A percentile compares a stretch with the other conserved stretches of the same genome.
Conservation (phyloP, 2,888 invertebrate species). For the Pseudoips prasinana region DNA sequence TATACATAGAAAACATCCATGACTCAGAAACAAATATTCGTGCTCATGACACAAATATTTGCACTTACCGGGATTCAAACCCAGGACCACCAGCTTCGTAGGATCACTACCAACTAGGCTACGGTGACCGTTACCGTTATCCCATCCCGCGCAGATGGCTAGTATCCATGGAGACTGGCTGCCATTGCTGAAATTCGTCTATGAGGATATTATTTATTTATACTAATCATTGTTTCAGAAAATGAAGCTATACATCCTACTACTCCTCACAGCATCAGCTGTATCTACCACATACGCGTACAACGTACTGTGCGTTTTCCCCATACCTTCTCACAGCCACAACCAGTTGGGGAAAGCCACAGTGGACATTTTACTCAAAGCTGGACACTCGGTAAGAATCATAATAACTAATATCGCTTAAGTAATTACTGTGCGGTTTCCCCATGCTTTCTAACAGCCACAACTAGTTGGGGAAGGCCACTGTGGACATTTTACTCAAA, state of each 20-base stretch:
- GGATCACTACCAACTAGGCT: too few species aligned
- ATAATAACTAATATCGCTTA: not conserved
- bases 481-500: constrained; percentile 46
- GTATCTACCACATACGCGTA: constrained; percentile 30
- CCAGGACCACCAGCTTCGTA: too few species aligned
- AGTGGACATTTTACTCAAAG: constrained; percentile 45
- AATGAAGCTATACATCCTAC: constrained; percentile 16
- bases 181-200: too few species aligned
- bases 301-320: constrained; percentile 46
- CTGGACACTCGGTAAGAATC: constrained; percentile 54
- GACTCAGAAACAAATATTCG: too few species aligned
- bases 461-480: constrained; percentile 43
- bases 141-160: too few species aligned
- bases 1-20: too few species aligned
- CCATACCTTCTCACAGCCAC: constrained; percentile 53
- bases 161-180: too few species aligned
- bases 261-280: constrained; percentile 21
- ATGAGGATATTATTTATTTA: too few species aligned
- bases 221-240: too few species aligned
- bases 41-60: too few species aligned
- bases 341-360: constrained; percentile 46
- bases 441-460: constrained; percentile 53
- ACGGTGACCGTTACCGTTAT: too few species aligned
- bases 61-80: too few species aligned
- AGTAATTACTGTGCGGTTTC: constrained; percentile 40